Evolutionary conservation across 23 tunicate genomes (phyloP).

Genomic region (Styela plicata): DNA sequence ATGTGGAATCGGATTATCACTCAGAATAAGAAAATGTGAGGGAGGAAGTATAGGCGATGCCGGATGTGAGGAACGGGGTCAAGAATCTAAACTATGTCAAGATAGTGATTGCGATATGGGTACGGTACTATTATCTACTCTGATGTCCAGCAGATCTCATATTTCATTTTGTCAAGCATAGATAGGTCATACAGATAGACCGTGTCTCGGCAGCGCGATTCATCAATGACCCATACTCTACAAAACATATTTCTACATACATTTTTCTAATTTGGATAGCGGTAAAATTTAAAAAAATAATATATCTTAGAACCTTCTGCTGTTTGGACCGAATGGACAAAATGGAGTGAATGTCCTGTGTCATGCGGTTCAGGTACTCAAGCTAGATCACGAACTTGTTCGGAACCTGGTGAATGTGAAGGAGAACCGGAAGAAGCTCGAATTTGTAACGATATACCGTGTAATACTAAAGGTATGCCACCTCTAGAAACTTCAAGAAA

Average conservation of each 20-base stretch:
- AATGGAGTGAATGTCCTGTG: constrained; percentile 23
- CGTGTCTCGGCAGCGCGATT: too few species aligned
- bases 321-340: constrained; percentile 4
- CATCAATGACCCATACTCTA: too few species aligned
- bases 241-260: too few species aligned
- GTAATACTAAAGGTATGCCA: neutral
- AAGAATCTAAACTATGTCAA: constrained; percentile 2
- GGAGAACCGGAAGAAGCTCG: constrained; percentile 20
- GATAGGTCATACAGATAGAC: too few species aligned
- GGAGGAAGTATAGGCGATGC: neutral
- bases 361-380: constrained; percentile 16
- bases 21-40: constrained; percentile 6
- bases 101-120: neutral
- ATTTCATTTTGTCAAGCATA: neutral
- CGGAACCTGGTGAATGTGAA: neutral
- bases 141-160: neutral
- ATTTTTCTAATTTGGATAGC: too few species aligned
- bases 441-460: neutral
- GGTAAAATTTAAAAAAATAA: too few species aligned
- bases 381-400: constrained; percentile 14
- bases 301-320: neutral
- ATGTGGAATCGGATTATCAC: constrained; percentile 5
- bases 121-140: neutral
- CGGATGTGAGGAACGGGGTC: constrained; percentile 15
- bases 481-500: too few species aligned